These are phyloP conservation scores for Solenodon paradoxus DNA, from an alignment of 2,113 vertebrate species.

Conservation along the genomic window DNA sequence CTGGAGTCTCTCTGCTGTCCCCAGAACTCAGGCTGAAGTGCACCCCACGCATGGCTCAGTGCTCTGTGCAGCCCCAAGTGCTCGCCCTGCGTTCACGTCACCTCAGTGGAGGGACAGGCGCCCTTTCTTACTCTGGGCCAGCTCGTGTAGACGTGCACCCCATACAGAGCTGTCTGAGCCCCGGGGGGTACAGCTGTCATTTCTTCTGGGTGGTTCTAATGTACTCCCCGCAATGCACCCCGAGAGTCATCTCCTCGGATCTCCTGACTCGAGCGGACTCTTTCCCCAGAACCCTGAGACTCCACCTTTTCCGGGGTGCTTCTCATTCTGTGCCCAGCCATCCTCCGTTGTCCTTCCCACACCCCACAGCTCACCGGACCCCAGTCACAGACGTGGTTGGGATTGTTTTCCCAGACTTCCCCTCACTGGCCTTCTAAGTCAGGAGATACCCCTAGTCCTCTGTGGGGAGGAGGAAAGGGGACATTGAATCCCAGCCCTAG, in stretches of 20 bases:
- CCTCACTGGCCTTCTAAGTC: not conserved
- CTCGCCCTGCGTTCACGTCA: too few species aligned
- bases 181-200: not conserved
- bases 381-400: not conserved
- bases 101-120: not conserved
- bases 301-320: not conserved
- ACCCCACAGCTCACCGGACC: not conserved
- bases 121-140: not conserved
- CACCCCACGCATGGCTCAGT: accelerated
- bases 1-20: not conserved
- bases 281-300: not conserved
- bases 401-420: not conserved
- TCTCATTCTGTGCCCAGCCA: not conserved
- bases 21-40: not conserved
- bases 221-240: not conserved
- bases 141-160: not conserved
- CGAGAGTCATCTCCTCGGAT: not conserved
- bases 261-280: not conserved
- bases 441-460: not conserved
- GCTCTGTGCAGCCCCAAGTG: not conserved
- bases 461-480: not conserved
- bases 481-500: not conserved
- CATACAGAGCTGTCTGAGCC: not conserved
- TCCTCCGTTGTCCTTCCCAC: not conserved
- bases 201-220: not conserved